Conservation (phyloP, 2,113 vertebrate genomes). For the Origma solitaria region DNA sequence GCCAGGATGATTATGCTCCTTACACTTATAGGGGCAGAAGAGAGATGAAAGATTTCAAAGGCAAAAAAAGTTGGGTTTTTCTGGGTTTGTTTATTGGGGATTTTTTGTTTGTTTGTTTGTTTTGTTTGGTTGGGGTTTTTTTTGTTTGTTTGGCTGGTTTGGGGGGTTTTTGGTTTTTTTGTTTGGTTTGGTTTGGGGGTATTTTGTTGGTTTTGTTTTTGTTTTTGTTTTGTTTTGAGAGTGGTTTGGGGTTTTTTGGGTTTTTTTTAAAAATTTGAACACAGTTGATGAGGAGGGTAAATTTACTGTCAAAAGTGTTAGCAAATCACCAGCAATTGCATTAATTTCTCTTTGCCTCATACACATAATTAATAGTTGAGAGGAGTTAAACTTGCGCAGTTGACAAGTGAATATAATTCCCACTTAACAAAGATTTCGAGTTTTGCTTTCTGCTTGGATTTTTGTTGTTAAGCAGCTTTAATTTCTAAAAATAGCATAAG, state of each 20-base stretch:
- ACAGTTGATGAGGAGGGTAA: neutral
- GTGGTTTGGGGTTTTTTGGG: no score
- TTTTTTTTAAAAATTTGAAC: neutral
- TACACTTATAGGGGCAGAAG: neutral
- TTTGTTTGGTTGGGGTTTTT: no score
- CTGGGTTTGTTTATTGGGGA: neutral
- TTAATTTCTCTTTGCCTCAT: neutral
- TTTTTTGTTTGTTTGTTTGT: no score
- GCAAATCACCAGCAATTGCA: neutral
- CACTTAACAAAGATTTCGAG: neutral
- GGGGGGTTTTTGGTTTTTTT: no score
- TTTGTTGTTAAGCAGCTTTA: neutral
- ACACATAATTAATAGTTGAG: neutral
- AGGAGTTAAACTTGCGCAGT: neutral
- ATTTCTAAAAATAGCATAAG: neutral
- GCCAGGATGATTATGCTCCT: neutral
- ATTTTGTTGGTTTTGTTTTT: no score
- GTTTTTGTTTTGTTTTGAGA: no score
- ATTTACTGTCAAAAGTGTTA: neutral
- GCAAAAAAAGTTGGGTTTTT: neutral
- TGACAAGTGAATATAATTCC: neutral
- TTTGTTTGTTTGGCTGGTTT: no score
- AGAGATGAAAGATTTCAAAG: neutral
- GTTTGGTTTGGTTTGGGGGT: no score
- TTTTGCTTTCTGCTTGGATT: neutral